phyloP scores from a whole-genome alignment of 2,113 vertebrate genomes.

The Paradoxurus hermaphroditus region DNA sequence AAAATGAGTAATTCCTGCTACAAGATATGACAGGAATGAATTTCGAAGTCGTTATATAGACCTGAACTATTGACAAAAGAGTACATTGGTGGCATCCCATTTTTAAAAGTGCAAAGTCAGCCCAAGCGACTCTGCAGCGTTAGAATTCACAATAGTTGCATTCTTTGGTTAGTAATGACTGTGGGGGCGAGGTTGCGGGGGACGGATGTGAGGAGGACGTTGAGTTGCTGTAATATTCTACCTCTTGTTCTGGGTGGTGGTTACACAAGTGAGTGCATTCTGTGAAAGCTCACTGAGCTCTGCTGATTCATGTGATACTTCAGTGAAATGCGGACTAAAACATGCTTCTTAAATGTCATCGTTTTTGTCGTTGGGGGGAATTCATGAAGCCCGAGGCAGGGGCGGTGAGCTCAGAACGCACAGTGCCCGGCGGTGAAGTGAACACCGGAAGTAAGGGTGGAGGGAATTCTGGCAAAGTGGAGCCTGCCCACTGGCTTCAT shows the following conservation, averaged over 20 bases:
- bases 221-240: neutral
- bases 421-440: neutral
- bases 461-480: neutral
- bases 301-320: neutral
- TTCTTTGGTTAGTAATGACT: neutral
- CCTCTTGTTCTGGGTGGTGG: neutral
- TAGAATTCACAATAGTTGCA: neutral
- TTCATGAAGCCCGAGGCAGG: neutral
- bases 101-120: neutral
- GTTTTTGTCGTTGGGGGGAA: neutral
- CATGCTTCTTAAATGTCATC: neutral
- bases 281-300: neutral
- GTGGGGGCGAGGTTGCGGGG: accelerated
- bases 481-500: neutral
- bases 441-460: neutral
- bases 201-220: neutral
- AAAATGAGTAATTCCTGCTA: neutral
- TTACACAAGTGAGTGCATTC: neutral
- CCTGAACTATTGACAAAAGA: neutral
- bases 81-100: neutral
- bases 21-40: neutral
- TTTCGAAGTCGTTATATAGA: neutral
- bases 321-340: neutral
- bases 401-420: neutral
- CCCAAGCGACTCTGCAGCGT: neutral